Conservation (phyloP, 2,113 vertebrate genomes). For the Microcebus ravelobensis region DNA sequence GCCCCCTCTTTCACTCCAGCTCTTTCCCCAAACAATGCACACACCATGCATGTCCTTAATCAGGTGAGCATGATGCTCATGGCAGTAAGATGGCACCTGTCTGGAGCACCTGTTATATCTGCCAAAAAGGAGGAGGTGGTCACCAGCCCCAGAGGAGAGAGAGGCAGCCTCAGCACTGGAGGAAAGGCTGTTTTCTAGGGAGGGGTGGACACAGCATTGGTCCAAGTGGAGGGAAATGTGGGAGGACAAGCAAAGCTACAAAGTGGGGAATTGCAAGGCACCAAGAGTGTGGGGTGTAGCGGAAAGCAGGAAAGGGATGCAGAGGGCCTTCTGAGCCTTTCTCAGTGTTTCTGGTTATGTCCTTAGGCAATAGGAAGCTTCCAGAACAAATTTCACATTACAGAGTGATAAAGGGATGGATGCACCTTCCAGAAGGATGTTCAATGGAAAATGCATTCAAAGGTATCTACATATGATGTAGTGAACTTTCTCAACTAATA, state of each 20-base stretch:
- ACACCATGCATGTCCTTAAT: too few species aligned
- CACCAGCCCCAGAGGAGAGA: not conserved
- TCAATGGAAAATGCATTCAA: not conserved
- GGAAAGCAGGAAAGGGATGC: accelerated
- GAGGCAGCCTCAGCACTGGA: not conserved
- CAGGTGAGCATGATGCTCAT: not conserved
- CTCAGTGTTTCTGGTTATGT: accelerated
- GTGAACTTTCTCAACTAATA: not conserved
- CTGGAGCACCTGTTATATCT: not conserved
- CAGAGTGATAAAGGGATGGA: not conserved
- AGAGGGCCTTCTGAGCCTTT: not conserved
- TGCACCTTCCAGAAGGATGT: not conserved
- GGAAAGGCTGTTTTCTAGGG: not conserved
- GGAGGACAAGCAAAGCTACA: not conserved
- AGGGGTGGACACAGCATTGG: too few species aligned
- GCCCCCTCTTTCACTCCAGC: not conserved
- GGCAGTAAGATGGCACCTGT: too few species aligned
- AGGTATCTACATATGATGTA: not conserved
- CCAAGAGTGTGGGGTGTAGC: not conserved
- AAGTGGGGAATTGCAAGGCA: too few species aligned
- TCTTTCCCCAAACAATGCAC: not conserved
- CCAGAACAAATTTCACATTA: not conserved
- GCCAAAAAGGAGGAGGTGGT: not conserved
- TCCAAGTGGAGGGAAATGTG: too few species aligned
- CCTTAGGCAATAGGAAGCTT: not conserved